Conservation (phyloP, 2,888 invertebrate species). For the Folsomia candida region DNA sequence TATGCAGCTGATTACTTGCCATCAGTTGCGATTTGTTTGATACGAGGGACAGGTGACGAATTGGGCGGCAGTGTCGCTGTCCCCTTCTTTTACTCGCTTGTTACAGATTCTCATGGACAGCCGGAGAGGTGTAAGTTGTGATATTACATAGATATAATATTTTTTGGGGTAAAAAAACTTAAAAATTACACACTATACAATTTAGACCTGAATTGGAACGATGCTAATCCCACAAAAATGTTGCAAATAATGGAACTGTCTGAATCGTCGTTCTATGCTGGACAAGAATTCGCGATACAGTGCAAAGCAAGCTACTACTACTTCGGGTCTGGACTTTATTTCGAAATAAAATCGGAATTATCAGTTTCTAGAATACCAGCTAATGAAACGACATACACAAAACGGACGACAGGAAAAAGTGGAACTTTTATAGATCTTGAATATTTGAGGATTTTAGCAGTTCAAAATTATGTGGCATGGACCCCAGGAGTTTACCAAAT, state of each 20-base stretch:
- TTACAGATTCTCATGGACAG: neutral
- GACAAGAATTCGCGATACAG: conserved; percentile 21
- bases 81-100: conserved; percentile 18
- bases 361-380: too few species aligned
- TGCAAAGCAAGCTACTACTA: conserved; percentile 33
- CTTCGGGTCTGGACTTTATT: conserved; percentile 26
- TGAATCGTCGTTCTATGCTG: conserved; percentile 18
- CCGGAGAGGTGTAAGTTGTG: neutral
- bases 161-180: neutral
- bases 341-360: too few species aligned
- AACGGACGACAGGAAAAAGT: neutral
- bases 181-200: neutral
- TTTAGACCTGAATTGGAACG: conserved; percentile 31
- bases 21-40: conserved; percentile 31
- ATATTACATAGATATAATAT: neutral
- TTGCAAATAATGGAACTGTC: conserved; percentile 17
- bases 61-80: conserved; percentile 8
- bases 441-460: neutral
- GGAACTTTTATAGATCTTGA: conserved; percentile 25
- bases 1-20: conserved; percentile 25
- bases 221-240: conserved; percentile 29
- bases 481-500: conserved; percentile 26
- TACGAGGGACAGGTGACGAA: conserved; percentile 15
- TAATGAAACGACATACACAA: neutral
- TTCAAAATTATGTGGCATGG: neutral